These are phyloP conservation scores for Pachypanchax playfairii DNA, from an alignment of 2,113 vertebrate species.

Conservation along the genomic window DNA sequence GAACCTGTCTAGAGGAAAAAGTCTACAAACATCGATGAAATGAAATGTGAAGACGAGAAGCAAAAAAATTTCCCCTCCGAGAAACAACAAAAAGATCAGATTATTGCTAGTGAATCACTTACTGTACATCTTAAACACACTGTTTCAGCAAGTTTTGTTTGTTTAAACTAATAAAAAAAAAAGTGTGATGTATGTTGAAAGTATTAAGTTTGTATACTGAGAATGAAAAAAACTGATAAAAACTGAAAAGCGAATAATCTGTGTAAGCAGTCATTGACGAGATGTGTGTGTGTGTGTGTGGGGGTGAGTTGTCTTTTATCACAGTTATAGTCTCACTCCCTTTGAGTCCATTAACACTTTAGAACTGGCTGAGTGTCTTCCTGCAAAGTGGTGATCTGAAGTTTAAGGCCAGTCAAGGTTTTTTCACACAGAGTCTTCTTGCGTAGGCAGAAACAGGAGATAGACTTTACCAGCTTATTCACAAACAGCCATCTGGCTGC, in stretches of 20 bases:
- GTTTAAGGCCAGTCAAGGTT: slow-evolving; percentile 37
- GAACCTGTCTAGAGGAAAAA: too few species aligned
- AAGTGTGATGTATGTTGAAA: too few species aligned
- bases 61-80: too few species aligned
- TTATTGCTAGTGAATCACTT: too few species aligned
- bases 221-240: background rate
- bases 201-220: too few species aligned
- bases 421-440: slow-evolving; percentile 16
- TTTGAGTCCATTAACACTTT: slow-evolving; percentile 32
- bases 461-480: slow-evolving; percentile 38
- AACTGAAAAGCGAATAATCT: background rate
- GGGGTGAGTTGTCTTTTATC: slow-evolving; percentile 28
- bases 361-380: slow-evolving; percentile 18
- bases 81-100: too few species aligned
- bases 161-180: too few species aligned
- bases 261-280: slow-evolving; percentile 3
- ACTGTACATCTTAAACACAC: too few species aligned
- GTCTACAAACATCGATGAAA: too few species aligned
- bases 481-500: slow-evolving; percentile 49
- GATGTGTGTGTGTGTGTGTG: too few species aligned
- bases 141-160: too few species aligned
- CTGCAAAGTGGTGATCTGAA: slow-evolving; percentile 33
- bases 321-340: slow-evolving; percentile 32
- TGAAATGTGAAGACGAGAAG: too few species aligned
- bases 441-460: slow-evolving; percentile 48